Percentiles rank a stretch among this genome's conserved stretches.
Evolutionary conservation across 2,888 invertebrate genomes (phyloP).

Genomic region (Himalopsyche kuldschensis): DNA sequence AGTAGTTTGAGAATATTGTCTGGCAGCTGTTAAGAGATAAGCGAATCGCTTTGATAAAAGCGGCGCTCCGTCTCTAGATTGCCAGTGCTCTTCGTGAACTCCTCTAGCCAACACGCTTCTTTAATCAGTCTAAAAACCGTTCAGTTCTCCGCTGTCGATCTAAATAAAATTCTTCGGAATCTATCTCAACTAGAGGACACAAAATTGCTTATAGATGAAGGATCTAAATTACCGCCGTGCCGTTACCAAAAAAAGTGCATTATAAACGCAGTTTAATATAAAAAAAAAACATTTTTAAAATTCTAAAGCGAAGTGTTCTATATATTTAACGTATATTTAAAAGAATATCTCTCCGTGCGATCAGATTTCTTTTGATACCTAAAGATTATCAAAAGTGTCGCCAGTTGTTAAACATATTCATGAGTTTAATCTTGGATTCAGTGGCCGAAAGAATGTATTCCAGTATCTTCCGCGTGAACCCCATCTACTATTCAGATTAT

Average conservation of each 20-base stretch:
- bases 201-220: constrained; percentile 29
- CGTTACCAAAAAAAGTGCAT: constrained; percentile 6
- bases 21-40: neutral
- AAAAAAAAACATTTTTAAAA: neutral
- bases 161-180: neutral
- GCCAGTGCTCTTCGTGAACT: neutral
- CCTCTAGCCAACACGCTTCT: neutral
- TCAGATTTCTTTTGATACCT: neutral
- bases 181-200: neutral
- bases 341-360: neutral
- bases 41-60: neutral
- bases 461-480: constrained; percentile 62
- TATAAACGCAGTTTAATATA: neutral
- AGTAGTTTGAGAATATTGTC: neutral
- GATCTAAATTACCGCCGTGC: constrained; percentile 27
- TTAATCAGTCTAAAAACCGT: neutral
- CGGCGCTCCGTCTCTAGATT: neutral
- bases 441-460: constrained; percentile 58
- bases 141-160: neutral
- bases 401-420: constrained; percentile 50
- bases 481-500: constrained; percentile 70
- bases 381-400: constrained; percentile 28
- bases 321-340: neutral
- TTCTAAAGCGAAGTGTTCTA: neutral
- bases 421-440: constrained; percentile 52